A percentile compares a stretch with the other conserved stretches of the same genome.
Conservation (phyloP, 1,140 invertebrate species). For the Phthorimaea operculella region DNA sequence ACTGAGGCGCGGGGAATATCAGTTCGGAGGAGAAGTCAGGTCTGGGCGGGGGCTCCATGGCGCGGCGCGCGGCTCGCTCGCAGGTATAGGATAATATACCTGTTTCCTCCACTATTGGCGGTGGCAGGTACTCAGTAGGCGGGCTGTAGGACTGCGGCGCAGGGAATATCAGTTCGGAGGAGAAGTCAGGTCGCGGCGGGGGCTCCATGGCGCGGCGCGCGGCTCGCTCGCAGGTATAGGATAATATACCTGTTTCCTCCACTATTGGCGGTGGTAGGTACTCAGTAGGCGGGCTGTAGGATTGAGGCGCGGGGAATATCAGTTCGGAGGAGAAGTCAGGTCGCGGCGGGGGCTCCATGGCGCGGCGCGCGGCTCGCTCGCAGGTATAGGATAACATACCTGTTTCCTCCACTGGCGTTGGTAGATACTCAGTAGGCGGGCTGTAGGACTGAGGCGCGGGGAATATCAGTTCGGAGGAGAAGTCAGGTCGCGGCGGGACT, state of each 20-base stretch:
- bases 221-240: slow-evolving; percentile 45
- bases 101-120: no score
- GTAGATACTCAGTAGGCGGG: slow-evolving; percentile 19
- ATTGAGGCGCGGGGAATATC: slow-evolving; percentile 37
- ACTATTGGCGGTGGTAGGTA: slow-evolving; percentile 28
- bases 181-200: slow-evolving; percentile 51
- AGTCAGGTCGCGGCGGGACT: slow-evolving; percentile 50
- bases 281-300: slow-evolving; percentile 16
- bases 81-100: no score
- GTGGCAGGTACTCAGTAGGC: slow-evolving; percentile 21
- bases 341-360: slow-evolving; percentile 43
- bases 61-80: slow-evolving; percentile 43
- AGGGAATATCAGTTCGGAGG: slow-evolving; percentile 41
- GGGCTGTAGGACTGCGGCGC: slow-evolving; percentile 26
- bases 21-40: slow-evolving; percentile 46
- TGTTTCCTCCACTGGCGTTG: no score
- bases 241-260: no score
- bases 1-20: slow-evolving; percentile 37
- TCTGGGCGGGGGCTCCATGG: slow-evolving; percentile 43
- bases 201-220: slow-evolving; percentile 41
- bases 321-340: slow-evolving; percentile 46
- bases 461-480: slow-evolving; percentile 43
- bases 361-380: slow-evolving; percentile 43
- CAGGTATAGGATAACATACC: no score
- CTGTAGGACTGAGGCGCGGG: slow-evolving; percentile 31